Percentiles rank a stretch among this genome's conserved stretches.
phyloP scores from a whole-genome alignment of 2,888 invertebrate species.

The Xestia rhomboidea region DNA sequence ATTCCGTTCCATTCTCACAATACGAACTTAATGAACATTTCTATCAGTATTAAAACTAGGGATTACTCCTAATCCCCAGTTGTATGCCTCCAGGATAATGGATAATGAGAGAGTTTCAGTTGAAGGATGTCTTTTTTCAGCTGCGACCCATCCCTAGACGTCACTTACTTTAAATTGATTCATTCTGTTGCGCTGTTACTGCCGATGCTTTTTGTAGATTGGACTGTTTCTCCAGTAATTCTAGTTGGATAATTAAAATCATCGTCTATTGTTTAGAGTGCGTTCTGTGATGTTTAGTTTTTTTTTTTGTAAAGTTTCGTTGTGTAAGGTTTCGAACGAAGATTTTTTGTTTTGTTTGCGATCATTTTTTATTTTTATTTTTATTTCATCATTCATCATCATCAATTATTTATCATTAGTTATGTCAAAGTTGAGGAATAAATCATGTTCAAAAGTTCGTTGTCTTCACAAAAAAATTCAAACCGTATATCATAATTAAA shows the following conservation, averaged over 20 bases:
- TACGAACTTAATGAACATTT: slow-evolving; percentile 54
- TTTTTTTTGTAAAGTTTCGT: background rate
- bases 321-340: background rate
- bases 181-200: slow-evolving; percentile 32
- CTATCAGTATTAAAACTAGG: slow-evolving; percentile 52
- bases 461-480: slow-evolving; percentile 22
- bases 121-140: slow-evolving; percentile 57
- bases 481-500: slow-evolving; percentile 28
- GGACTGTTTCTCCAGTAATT: slow-evolving; percentile 28
- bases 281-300: background rate
- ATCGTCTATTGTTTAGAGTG: background rate
- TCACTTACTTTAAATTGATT: slow-evolving; percentile 63
- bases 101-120: slow-evolving; percentile 56
- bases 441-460: slow-evolving; percentile 33
- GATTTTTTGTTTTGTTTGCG: slow-evolving; percentile 1
- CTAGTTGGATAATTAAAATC: slow-evolving; percentile 43
- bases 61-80: slow-evolving; percentile 51
- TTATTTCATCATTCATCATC: too few species aligned
- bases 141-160: slow-evolving; percentile 55
- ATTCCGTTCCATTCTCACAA: slow-evolving; percentile 40
- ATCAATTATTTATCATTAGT: too few species aligned
- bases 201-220: slow-evolving; percentile 54
- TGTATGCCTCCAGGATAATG: slow-evolving; percentile 55
- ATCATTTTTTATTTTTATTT: too few species aligned
- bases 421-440: slow-evolving; percentile 22